phyloP scores from a whole-genome alignment of 2,113 vertebrate genomes.

The Oncorhynchus tshawytscha region DNA sequence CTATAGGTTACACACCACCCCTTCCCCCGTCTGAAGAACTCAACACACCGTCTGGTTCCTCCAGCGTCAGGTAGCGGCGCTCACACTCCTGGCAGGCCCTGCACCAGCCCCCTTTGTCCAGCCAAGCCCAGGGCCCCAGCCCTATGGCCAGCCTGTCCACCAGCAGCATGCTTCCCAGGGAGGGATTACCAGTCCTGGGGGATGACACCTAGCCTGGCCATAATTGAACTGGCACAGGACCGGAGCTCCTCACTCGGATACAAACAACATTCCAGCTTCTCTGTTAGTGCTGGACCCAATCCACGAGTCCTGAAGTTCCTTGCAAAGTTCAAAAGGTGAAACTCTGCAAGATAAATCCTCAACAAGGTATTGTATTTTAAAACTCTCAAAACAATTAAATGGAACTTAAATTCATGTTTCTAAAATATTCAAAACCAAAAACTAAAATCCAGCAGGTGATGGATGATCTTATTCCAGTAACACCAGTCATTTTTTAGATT shows the following conservation, averaged over 20 bases:
- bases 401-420: too few relatives aligned
- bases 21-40: neutral
- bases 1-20: neutral
- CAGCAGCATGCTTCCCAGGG: conserved; percentile 7
- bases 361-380: too few relatives aligned
- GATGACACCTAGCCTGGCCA: neutral
- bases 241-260: neutral
- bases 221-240: neutral
- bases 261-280: neutral
- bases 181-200: neutral
- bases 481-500: neutral
- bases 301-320: neutral
- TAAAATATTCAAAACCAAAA: too few relatives aligned
- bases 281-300: neutral
- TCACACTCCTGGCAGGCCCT: conserved; percentile 20
- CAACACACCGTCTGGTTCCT: conserved; percentile 13
- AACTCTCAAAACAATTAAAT: too few relatives aligned
- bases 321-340: neutral
- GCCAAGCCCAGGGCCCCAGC: neutral
- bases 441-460: neutral
- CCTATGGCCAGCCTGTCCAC: conserved; percentile 6
- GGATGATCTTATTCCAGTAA: neutral
- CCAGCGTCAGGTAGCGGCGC: conserved; percentile 15
- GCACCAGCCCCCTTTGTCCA: conserved; percentile 21
- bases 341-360: too few relatives aligned